These are phyloP conservation scores for Andrena hattorfiana DNA, from an alignment of 2,888 invertebrate genomes.

Conservation along the genomic window DNA sequence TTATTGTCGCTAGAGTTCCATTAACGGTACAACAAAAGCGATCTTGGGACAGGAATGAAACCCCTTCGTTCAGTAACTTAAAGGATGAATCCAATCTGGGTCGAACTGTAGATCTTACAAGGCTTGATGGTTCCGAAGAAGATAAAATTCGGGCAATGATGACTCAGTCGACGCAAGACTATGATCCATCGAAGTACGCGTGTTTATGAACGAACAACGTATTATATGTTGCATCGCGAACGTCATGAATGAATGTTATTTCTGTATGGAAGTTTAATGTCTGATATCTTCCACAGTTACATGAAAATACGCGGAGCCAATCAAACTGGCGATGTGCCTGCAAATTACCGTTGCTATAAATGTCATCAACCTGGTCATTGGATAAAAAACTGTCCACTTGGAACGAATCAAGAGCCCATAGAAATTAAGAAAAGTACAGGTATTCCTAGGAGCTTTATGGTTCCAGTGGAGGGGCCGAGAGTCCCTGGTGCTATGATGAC, in stretches of 20 bases:
- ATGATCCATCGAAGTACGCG: conserved; percentile 99
- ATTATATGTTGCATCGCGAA: neutral
- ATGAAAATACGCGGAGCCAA: conserved; percentile 94
- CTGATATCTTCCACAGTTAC: conserved; percentile 88
- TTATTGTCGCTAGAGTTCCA: conserved; percentile 97
- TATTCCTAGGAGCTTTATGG: conserved; percentile 98
- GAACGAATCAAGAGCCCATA: conserved; percentile 88
- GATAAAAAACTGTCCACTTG: conserved; percentile 97
- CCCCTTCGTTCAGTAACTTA: conserved; percentile 77
- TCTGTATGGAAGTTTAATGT: neutral
- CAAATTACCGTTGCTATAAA: conserved; percentile 97
- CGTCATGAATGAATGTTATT: neutral
- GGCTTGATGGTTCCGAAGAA: conserved; percentile 97
- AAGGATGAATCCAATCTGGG: conserved; percentile 83
- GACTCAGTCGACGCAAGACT: conserved; percentile 98
- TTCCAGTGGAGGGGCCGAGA: conserved; percentile 94
- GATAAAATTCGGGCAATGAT: conserved; percentile 99
- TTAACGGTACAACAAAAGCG: conserved; percentile 92
- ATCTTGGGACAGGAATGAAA: conserved; percentile 89
- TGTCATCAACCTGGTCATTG: conserved; percentile 98
- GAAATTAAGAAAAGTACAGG: conserved; percentile 98
- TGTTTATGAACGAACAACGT: conserved; percentile 5
- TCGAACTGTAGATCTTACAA: conserved; percentile 93
- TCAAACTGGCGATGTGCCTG: conserved; percentile 95
- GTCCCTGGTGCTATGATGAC: conserved; percentile 97